These are phyloP conservation scores for Drosophila parabipectinata DNA, from an alignment of 1,140 invertebrate species.

Conservation along the genomic window DNA sequence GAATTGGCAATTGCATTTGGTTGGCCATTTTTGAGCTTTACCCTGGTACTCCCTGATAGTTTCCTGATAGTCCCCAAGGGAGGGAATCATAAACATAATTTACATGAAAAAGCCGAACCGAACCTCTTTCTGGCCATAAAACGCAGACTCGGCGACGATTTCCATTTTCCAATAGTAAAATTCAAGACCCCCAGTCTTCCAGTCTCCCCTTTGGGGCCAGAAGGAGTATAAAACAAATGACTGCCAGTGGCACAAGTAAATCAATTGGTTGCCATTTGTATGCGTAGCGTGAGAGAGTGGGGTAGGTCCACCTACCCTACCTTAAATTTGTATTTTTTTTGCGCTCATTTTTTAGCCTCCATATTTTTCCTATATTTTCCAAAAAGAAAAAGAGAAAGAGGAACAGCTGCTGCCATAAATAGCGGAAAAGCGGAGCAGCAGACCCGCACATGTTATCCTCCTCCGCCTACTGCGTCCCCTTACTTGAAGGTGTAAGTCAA, in stretches of 20 bases:
- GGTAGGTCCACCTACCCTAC: background rate
- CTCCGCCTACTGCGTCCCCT: conserved; percentile 27
- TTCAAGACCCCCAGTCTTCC: conserved; percentile 17
- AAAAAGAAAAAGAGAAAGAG: background rate
- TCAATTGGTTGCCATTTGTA: conserved; percentile 80
- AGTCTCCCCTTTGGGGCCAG: background rate
- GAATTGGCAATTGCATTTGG: conserved; percentile 13
- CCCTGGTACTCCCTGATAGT: background rate
- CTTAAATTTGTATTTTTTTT: background rate
- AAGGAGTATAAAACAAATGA: conserved; percentile 20
- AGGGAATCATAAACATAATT: conserved; percentile 41
- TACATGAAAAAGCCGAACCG: conserved; percentile 17
- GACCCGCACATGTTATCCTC: conserved; percentile 3
- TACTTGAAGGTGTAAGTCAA: conserved; percentile 55
- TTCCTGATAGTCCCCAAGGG: too few species aligned
- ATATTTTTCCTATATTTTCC: conserved; percentile 15
- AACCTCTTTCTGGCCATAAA: conserved; percentile 30
- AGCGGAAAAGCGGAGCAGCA: conserved; percentile 11
- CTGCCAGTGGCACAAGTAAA: conserved; percentile 62
- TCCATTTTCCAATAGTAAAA: conserved; percentile 48
- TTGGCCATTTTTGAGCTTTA: background rate
- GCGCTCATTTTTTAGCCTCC: conserved; percentile 9
- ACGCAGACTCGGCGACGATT: conserved; percentile 37
- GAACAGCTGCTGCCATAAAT: conserved; percentile 78
- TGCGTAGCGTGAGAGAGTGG: conserved; percentile 59